Evolutionary conservation across 1,140 invertebrate species (phyloP).

Genomic region (Plutomurus gul): DNA sequence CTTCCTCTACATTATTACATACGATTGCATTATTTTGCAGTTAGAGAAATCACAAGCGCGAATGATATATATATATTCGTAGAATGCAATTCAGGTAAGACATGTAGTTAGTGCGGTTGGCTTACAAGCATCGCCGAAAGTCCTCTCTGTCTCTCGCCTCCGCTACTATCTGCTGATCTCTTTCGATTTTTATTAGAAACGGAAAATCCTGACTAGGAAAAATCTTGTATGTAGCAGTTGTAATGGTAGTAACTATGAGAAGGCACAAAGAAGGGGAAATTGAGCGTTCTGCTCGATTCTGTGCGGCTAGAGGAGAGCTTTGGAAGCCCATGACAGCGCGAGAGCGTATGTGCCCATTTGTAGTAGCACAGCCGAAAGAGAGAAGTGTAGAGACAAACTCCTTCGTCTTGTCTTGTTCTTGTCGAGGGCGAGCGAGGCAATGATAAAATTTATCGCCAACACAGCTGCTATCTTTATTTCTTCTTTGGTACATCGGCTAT

Average conservation of each 20-base stretch:
- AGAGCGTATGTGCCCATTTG: too few relatives aligned
- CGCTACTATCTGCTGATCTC: neutral
- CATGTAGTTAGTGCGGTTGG: neutral
- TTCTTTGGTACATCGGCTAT: neutral
- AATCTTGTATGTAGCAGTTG: too few relatives aligned
- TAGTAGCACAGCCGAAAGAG: too few relatives aligned
- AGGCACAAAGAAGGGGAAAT: too few relatives aligned
- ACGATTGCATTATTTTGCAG: conserved; percentile 4
- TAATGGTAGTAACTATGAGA: too few relatives aligned
- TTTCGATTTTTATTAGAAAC: neutral
- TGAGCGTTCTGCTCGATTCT: too few relatives aligned
- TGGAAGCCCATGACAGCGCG: too few relatives aligned
- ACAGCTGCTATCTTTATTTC: conserved; percentile 32
- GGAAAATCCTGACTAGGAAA: neutral
- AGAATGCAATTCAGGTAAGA: conserved; percentile 11
- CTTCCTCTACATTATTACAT: neutral
- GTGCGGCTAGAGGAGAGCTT: too few relatives aligned
- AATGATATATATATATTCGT: neutral
- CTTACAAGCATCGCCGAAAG: too few relatives aligned
- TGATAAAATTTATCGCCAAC: conserved; percentile 32
- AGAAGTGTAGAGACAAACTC: neutral
- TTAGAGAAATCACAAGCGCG: too few relatives aligned
- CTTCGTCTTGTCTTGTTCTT: conserved; percentile 24
- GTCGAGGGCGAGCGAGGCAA: conserved; percentile 12
- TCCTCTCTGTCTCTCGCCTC: too few relatives aligned